Evolutionary conservation across 1,140 invertebrate genomes (phyloP).

Genomic region (Papilio polyxenes): DNA sequence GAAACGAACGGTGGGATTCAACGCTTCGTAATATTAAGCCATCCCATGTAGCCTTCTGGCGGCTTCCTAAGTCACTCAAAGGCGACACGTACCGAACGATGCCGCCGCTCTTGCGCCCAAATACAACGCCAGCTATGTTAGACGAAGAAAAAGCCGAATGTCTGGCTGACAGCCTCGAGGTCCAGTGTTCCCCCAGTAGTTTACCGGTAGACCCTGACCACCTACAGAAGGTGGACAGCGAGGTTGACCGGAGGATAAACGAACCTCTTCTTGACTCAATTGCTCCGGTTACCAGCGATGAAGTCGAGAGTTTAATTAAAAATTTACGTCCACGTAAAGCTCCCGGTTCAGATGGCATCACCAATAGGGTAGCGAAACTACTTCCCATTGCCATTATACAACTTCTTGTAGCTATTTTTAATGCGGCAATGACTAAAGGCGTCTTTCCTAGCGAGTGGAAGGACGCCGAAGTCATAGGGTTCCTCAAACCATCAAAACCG

Average conservation of each 20-base stretch:
- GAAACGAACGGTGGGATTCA: conserved; percentile 21
- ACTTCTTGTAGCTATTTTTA: no score
- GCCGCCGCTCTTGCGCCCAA: conserved; percentile 31
- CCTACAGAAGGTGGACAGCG: not conserved
- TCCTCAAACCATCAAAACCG: no score
- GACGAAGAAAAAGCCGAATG: conserved; percentile 46
- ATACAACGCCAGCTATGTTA: conserved; percentile 37
- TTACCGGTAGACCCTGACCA: conserved; percentile 26
- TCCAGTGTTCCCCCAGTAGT: conserved; percentile 31
- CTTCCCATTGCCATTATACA: not conserved
- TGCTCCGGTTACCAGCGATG: not conserved
- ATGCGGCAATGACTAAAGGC: no score
- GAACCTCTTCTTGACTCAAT: not conserved
- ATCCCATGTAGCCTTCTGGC: conserved; percentile 37
- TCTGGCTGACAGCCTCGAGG: conserved; percentile 41
- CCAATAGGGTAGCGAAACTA: no score
- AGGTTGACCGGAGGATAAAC: conserved; percentile 10
- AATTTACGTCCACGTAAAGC: not conserved
- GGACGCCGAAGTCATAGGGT: no score
- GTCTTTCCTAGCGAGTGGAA: no score
- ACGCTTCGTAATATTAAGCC: conserved; percentile 30
- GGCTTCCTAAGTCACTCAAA: conserved; percentile 32
- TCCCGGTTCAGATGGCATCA: conserved; percentile 1
- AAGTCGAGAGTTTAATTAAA: conserved; percentile 15
- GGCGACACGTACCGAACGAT: not conserved